Evolutionary conservation across 2,797 vertebrate genomes (phyloP).

Genomic region (Dendrocincla fuliginosa): DNA sequence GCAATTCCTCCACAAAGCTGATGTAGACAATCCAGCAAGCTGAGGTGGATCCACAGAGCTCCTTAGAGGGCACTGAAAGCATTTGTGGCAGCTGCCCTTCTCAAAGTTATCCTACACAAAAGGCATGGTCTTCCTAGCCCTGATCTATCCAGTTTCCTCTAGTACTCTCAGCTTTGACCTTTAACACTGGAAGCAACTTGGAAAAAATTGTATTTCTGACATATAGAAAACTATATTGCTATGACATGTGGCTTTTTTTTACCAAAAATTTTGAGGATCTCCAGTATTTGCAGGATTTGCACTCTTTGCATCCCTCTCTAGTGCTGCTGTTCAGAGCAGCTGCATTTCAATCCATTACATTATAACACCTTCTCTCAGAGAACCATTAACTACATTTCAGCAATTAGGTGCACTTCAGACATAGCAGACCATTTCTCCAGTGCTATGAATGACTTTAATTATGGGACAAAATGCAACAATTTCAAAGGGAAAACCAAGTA

Average conservation of each 20-base stretch:
- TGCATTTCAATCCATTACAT: not conserved
- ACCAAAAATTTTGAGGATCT: conserved; percentile 19
- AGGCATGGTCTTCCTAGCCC: not conserved
- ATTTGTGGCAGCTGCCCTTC: not conserved
- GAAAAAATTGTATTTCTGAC: not conserved
- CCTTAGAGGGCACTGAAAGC: not conserved
- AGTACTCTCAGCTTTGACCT: not conserved
- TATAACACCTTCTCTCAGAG: not conserved
- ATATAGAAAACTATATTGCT: not conserved
- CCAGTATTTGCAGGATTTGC: conserved; percentile 17
- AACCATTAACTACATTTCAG: not conserved
- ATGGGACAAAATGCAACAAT: not conserved
- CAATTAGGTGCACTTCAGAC: not conserved
- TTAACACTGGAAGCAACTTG: not conserved
- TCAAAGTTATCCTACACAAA: not conserved
- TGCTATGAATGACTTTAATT: not conserved
- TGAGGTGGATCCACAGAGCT: not conserved
- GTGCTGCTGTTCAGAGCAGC: not conserved
- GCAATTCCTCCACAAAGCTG: not conserved
- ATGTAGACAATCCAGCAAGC: not conserved
- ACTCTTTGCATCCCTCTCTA: not conserved
- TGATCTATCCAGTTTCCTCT: not conserved
- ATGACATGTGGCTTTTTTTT: not conserved
- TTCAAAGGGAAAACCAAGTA: not conserved
- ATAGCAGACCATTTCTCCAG: not conserved